Evolutionary conservation across 2,888 invertebrate genomes (phyloP).

Genomic region (Hirtodrosophila histrioides): DNA sequence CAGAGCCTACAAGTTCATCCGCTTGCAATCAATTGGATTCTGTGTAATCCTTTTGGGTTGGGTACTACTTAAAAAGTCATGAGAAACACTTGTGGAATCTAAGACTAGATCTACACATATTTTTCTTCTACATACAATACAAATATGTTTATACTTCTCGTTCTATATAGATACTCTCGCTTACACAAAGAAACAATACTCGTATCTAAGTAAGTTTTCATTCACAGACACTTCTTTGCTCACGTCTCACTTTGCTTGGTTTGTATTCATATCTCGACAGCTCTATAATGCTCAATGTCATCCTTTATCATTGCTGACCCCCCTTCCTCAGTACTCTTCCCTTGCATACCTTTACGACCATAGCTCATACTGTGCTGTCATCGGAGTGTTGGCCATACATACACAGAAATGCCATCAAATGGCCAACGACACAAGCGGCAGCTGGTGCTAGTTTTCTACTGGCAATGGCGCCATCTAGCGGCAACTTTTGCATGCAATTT

Average conservation of each 20-base stretch:
- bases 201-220: background rate
- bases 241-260: background rate
- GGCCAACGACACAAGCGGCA: conserved; percentile 24
- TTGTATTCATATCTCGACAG: conserved; percentile 10
- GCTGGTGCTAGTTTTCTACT: conserved; percentile 47
- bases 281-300: conserved; percentile 26
- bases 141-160: background rate
- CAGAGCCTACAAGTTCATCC: too few relatives aligned
- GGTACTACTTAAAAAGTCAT: too few relatives aligned
- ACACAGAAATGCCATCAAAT: conserved; percentile 10
- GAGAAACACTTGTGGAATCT: too few relatives aligned
- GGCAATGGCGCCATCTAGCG: conserved; percentile 61
- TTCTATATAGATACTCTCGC: background rate
- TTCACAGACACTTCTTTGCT: background rate
- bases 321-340: background rate
- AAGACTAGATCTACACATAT: too few relatives aligned
- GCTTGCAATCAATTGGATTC: too few relatives aligned
- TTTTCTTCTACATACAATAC: background rate
- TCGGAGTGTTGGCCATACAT: conserved; percentile 1
- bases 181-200: too few relatives aligned
- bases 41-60: too few relatives aligned
- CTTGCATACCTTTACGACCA: conserved; percentile 10
- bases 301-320: conserved; percentile 21
- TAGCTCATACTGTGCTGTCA: conserved; percentile 24
- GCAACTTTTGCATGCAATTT: conserved; percentile 64